Evolutionary conservation across 2,888 invertebrate species (phyloP), one percentile per base, ranked within the genome.

Genomic region (Merodon equestris): DNA sequence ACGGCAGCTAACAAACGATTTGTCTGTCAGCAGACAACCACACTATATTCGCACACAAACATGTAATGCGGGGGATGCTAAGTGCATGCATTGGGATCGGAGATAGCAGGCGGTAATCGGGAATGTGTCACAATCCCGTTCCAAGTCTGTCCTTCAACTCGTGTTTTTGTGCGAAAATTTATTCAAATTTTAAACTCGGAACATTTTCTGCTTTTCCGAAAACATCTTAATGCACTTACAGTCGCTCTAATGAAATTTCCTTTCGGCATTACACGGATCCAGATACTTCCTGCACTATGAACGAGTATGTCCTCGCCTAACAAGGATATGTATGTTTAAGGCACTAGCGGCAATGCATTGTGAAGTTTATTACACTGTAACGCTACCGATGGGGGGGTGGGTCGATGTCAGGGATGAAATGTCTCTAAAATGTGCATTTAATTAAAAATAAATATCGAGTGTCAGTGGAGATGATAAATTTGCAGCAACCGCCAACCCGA

Each of bases 221-320:
- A 86, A 87, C 87, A 87, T 86, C 86, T 87, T 87, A 87, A 87
- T 87, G 87, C 87, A 87, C 87, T 87, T 87, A 87, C 85, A 81
- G 84, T 27, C 27, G 71, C 58, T 47, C 64, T 79, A 79, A 79
- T 79, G 74, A 74, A 79, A 79, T 79, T 64, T 74, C 74, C 79
- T 74, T 58, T 79, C 64, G 68, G 73, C 68, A 64, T 79, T 68
- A 60, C 58, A 74, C 42, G 63, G 54, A 58, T 34, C n/a, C 40
- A 3, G 9, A 10, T 40, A 27, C 54, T 67, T 60, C 18, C 70
- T 54, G 66, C 40, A 63, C 7, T 40, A 27, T n/a, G 7, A 2
- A 27, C 27, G 7, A 12, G 34, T 14, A 15, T 40, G 48, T 17
- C 19, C 38, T 27, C 3, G 13, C 13, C 10, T 34, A 14, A 42